Conservation (phyloP, 2,888 invertebrate species). For the Creontiades dilutus region DNA sequence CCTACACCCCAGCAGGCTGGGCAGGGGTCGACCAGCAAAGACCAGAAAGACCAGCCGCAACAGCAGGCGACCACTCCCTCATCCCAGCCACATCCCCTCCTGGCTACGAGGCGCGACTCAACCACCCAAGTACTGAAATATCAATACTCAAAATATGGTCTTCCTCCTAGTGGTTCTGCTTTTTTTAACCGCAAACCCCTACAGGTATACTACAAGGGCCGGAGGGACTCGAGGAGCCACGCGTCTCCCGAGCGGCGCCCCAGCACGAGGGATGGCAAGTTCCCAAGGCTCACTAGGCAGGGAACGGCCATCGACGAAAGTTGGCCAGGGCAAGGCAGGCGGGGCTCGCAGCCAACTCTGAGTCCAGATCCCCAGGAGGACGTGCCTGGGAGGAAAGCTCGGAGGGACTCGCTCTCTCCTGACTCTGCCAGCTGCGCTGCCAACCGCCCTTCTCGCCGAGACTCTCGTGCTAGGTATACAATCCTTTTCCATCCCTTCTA, state of each 20-base stretch:
- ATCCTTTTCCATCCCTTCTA: too few species aligned
- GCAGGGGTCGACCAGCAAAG: conserved; percentile 57
- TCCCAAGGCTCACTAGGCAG: conserved; percentile 89
- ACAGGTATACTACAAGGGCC: conserved; percentile 77
- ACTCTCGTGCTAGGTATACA: conserved; percentile 81
- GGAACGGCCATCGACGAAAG: conserved; percentile 94
- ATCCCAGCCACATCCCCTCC: conserved; percentile 78
- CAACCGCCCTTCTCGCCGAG: conserved; percentile 83
- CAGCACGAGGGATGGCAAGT: conserved; percentile 78
- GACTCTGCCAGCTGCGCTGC: conserved; percentile 86
- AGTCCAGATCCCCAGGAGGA: conserved; percentile 85
- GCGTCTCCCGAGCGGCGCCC: conserved; percentile 78
- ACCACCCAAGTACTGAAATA: conserved; percentile 86
- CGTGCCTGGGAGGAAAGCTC: conserved; percentile 81
- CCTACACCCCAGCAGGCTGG: conserved; percentile 87
- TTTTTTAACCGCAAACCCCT: conserved; percentile 57
- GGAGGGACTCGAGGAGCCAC: conserved; percentile 77
- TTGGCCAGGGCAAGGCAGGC: conserved; percentile 80
- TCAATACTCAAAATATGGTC: conserved; percentile 65
- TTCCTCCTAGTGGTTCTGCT: conserved; percentile 57
- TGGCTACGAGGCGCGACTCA: conserved; percentile 85
- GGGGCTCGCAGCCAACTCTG: conserved; percentile 83
- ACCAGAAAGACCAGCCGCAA: conserved; percentile 66
- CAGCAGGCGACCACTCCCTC: conserved; percentile 73
- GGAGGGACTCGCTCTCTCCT: conserved; percentile 93